These are phyloP conservation scores for Mycalesis mineus DNA, from an alignment of 2,888 invertebrate species.

Conservation along the genomic window DNA sequence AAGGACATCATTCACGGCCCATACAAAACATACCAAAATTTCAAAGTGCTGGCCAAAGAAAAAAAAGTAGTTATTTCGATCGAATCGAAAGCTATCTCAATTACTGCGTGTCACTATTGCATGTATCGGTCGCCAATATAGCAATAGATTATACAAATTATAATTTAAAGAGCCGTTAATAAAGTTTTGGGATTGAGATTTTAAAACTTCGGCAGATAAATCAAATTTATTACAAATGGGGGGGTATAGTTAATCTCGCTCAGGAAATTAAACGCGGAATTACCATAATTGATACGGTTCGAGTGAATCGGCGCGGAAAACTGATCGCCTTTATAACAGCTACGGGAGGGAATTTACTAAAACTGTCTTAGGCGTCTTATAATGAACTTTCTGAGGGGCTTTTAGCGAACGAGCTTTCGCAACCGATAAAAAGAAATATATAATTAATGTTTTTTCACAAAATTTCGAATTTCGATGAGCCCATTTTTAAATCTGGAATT, in stretches of 20 bases:
- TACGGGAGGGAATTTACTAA: conserved; percentile 43
- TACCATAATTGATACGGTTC: conserved; percentile 77
- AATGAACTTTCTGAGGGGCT: conserved; percentile 35
- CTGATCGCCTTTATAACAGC: conserved; percentile 56
- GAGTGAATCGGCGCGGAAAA: conserved; percentile 68
- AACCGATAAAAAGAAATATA: neutral
- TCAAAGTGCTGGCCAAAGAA: no score
- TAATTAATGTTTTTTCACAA: no score
- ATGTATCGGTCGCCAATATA: no score
- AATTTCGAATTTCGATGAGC: no score
- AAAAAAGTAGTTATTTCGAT: no score
- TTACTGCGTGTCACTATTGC: no score
- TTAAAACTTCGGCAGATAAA: conserved; percentile 60
- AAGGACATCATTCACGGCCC: no score
- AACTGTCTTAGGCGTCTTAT: conserved; percentile 48
- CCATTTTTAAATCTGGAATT: no score
- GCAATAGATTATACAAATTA: conserved; percentile 22
- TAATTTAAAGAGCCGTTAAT: conserved; percentile 34
- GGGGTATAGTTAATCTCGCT: conserved; percentile 64
- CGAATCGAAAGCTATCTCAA: no score
- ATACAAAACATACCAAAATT: no score
- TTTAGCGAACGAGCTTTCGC: conserved; percentile 3
- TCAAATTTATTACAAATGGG: conserved; percentile 65
- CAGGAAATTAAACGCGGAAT: conserved; percentile 76
- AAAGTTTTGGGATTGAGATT: conserved; percentile 42